These are phyloP conservation scores for Arbacia lixula DNA, from an alignment of 53 echinoderm and acorn worm species.

Conservation along the genomic window DNA sequence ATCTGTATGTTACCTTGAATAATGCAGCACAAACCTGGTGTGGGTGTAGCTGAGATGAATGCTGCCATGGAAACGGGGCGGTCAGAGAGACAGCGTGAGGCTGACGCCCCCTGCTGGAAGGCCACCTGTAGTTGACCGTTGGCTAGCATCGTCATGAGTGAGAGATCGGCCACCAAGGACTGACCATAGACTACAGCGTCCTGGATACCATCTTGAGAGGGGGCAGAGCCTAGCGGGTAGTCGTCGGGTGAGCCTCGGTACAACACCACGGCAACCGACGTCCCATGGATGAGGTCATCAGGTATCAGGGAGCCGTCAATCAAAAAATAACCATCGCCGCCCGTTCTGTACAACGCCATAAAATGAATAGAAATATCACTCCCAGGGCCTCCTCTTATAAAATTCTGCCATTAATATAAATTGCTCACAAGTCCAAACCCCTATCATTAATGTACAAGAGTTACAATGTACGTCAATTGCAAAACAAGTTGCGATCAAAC, in stretches of 20 bases:
- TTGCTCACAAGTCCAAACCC: too few species aligned
- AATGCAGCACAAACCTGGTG: conserved; percentile 84
- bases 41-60: conserved; percentile 70
- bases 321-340: conserved; percentile 72
- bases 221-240: conserved; percentile 72
- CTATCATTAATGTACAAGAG: too few species aligned
- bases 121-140: conserved; percentile 75
- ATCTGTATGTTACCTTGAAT: too few species aligned
- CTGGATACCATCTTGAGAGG: conserved; percentile 62
- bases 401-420: too few species aligned
- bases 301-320: conserved; percentile 72
- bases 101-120: conserved; percentile 54
- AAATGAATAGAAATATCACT: too few species aligned
- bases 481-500: too few species aligned
- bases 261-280: conserved; percentile 80
- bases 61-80: conserved; percentile 60
- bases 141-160: conserved; percentile 69
- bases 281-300: conserved; percentile 28
- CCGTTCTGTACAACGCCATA: too few species aligned
- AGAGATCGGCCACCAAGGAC: conserved; percentile 37
- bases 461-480: too few species aligned
- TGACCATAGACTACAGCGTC: conserved; percentile 82
- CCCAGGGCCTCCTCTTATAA: too few species aligned
- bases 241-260: conserved; percentile 58
- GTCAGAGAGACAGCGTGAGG: conserved; percentile 79